These are phyloP conservation scores for Biston stratarius DNA, from an alignment of 2,888 invertebrate species.

Conservation along the genomic window DNA sequence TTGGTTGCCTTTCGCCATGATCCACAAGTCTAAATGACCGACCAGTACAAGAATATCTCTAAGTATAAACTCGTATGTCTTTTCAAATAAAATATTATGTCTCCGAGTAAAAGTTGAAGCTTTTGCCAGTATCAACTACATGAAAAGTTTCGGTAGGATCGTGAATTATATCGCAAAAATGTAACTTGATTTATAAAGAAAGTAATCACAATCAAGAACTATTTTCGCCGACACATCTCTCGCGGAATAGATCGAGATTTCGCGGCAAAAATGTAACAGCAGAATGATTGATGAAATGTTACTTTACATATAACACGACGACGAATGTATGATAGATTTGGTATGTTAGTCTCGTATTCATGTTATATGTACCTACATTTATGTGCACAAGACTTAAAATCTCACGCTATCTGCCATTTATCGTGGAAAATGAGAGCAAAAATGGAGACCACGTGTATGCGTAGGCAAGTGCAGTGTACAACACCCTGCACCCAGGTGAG, in stretches of 20 bases:
- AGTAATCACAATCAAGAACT: constrained; percentile 28
- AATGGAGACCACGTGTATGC: no score
- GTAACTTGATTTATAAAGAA: constrained; percentile 20
- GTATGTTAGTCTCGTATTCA: background rate
- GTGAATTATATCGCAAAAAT: background rate
- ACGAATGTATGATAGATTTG: background rate
- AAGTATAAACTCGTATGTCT: no score
- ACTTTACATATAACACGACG: constrained; percentile 1
- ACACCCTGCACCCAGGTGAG: no score
- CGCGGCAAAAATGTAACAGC: constrained; percentile 15
- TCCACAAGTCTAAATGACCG: no score
- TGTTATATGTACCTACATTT: background rate
- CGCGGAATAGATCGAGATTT: constrained; percentile 24
- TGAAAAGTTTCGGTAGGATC: constrained; percentile 1
- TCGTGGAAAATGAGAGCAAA: no score
- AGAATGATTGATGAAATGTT: constrained; percentile 32
- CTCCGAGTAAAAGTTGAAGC: background rate
- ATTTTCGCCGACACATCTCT: constrained; percentile 13
- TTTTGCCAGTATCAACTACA: background rate
- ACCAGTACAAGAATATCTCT: no score
- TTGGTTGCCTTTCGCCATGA: no score
- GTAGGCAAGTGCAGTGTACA: no score
- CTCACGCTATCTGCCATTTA: no score
- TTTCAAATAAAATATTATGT: no score
- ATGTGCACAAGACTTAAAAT: no score